phyloP scores from a whole-genome alignment of 1,140 invertebrate species.

The Bicyclus anynana region DNA sequence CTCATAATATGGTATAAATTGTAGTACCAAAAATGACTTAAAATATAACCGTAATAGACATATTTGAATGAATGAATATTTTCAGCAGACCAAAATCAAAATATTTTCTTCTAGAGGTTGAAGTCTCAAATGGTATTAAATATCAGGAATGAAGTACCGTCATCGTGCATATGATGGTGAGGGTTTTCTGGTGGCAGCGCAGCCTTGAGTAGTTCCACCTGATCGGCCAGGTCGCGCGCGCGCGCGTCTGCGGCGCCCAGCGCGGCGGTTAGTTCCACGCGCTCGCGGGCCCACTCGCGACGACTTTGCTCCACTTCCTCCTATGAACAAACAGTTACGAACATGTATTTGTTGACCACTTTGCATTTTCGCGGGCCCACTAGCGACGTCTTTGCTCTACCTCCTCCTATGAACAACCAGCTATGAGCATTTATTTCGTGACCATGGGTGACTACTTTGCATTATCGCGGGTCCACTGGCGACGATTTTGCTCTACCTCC shows the following conservation, averaged over 20 bases:
- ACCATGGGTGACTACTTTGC: no score
- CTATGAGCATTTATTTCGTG: no score
- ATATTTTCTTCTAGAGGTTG: no score
- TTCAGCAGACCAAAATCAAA: no score
- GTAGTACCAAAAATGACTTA: no score
- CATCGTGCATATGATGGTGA: slow-evolving; percentile 79
- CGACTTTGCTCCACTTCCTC: slow-evolving; percentile 83
- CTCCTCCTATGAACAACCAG: no score
- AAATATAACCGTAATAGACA: neutral
- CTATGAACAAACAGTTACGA: slow-evolving; percentile 43
- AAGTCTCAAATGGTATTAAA: neutral
- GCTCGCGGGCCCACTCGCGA: slow-evolving; percentile 81
- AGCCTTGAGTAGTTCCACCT: slow-evolving; percentile 82
- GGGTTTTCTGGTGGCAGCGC: slow-evolving; percentile 72
- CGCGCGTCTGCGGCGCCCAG: slow-evolving; percentile 81
- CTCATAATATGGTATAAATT: no score
- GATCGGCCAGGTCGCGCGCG: slow-evolving; percentile 80
- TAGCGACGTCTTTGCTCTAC: no score
- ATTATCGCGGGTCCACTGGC: slow-evolving; percentile 81
- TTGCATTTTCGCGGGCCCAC: no score
- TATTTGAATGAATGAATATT: no score
- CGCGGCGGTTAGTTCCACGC: slow-evolving; percentile 78
- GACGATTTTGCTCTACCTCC: slow-evolving; percentile 82
- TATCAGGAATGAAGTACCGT: slow-evolving; percentile 46
- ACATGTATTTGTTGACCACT: no score